phyloP scores from a whole-genome alignment of 2,888 invertebrate genomes.

The Icerya purchasi region DNA sequence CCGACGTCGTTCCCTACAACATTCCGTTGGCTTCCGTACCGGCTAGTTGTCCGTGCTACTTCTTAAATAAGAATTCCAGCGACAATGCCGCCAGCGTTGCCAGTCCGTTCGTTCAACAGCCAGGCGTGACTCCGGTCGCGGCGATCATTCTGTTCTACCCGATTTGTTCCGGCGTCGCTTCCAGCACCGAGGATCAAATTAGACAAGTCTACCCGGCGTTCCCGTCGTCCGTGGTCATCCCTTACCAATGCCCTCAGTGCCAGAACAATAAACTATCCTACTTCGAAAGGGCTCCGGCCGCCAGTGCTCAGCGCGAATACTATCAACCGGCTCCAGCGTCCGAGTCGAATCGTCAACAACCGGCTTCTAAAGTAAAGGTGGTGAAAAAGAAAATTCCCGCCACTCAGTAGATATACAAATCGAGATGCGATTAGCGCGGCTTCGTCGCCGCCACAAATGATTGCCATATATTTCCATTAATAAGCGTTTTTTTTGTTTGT shows the following conservation, averaged over 20 bases:
- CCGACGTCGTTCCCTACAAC: background rate
- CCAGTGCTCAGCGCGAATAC: background rate
- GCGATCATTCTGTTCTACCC: slow-evolving; percentile 7
- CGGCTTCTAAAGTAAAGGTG: background rate
- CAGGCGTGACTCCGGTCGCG: background rate
- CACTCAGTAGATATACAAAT: background rate
- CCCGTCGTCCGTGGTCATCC: slow-evolving; percentile 7
- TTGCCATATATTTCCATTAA: too few relatives aligned
- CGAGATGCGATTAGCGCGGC: too few relatives aligned
- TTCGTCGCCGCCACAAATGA: too few relatives aligned
- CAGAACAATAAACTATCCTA: background rate
- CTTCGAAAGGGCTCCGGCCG: background rate
- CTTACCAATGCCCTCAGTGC: slow-evolving; percentile 8
- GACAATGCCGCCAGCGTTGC: slow-evolving; percentile 2
- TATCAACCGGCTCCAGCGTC: background rate
- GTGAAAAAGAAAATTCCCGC: background rate
- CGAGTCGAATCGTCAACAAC: too few relatives aligned
- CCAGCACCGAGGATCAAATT: background rate
- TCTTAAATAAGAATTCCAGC: slow-evolving; percentile 3
- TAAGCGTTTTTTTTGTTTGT: too few relatives aligned
- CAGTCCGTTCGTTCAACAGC: background rate
- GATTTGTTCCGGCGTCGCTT: slow-evolving; percentile 7
- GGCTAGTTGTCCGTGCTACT: slow-evolving; percentile 7
- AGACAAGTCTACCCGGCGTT: slow-evolving; percentile 8
- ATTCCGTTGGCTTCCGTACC: background rate